phyloP scores from a whole-genome alignment of 1,140 invertebrate species.

The Hetaerina americana region DNA sequence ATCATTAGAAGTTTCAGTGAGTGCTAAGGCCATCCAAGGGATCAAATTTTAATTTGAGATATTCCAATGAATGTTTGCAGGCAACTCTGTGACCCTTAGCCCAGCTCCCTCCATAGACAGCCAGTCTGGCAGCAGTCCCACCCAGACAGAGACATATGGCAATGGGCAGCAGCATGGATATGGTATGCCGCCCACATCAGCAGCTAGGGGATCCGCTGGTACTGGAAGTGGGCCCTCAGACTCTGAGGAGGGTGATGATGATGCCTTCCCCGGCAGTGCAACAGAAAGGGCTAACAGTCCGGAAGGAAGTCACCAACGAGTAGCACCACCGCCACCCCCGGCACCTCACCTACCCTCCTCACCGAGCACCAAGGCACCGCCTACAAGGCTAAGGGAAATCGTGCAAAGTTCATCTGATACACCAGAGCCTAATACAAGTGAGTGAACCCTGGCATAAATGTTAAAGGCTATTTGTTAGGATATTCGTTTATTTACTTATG shows the following conservation, averaged over 20 bases:
- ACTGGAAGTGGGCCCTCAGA: neutral
- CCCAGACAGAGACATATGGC: conserved; percentile 5
- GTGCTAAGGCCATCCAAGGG: too few relatives aligned
- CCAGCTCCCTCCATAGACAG: conserved; percentile 80
- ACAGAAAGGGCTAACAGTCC: neutral
- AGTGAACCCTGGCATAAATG: too few relatives aligned
- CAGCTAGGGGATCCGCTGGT: neutral
- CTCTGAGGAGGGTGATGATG: neutral
- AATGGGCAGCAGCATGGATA: neutral
- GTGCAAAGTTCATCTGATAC: conserved; percentile 7
- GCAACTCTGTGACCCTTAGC: conserved; percentile 75
- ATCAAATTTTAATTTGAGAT: too few relatives aligned
- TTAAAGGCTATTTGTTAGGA: too few relatives aligned
- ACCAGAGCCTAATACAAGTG: conserved; percentile 23
- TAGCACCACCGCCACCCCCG: neutral
- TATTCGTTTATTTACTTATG: too few relatives aligned
- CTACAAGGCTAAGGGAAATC: conserved; percentile 3
- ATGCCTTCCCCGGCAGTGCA: neutral
- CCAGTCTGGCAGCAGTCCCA: conserved; percentile 63
- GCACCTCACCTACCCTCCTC: neutral
- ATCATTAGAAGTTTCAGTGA: too few relatives aligned
- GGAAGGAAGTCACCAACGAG: neutral
- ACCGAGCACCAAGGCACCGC: neutral
- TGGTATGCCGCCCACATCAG: neutral
- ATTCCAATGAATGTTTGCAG: too few relatives aligned